A percentile compares a stretch with the other conserved stretches of the same genome.
Conservation (phyloP, 2,888 invertebrate species). For the Drosophila crucigera region DNA sequence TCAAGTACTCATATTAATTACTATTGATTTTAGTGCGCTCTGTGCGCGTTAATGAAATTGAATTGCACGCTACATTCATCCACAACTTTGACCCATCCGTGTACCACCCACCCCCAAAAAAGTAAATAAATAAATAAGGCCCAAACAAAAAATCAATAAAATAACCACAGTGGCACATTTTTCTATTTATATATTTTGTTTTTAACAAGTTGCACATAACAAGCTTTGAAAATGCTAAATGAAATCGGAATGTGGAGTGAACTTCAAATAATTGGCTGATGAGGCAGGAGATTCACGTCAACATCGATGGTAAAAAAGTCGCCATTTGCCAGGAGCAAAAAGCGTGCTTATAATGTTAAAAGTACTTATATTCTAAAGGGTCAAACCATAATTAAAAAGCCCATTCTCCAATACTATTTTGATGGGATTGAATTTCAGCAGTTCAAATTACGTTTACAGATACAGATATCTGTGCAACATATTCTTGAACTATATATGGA, state of each 20-base stretch:
- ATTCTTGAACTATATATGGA: neutral
- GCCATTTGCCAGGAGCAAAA: neutral
- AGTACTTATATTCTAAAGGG: neutral
- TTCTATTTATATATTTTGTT: slow-evolving; percentile 5
- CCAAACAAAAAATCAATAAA: slow-evolving; percentile 68
- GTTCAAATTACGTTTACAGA: neutral
- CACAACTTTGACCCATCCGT: neutral
- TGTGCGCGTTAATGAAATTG: slow-evolving; percentile 78
- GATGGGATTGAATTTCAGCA: too few relatives aligned
- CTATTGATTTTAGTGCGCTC: slow-evolving; percentile 77
- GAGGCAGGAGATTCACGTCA: neutral
- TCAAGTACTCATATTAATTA: slow-evolving; percentile 80
- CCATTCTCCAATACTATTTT: too few relatives aligned
- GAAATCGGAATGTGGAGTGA: neutral
- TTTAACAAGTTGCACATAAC: slow-evolving; percentile 58
- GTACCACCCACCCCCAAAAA: neutral
- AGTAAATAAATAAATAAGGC: slow-evolving; percentile 7
- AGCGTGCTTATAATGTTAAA: neutral
- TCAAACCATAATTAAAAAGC: neutral
- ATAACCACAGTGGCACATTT: slow-evolving; percentile 68
- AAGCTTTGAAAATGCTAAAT: slow-evolving; percentile 9
- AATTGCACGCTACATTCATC: slow-evolving; percentile 60
- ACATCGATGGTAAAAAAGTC: neutral
- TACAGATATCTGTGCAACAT: neutral
- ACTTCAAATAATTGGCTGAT: neutral